Evolutionary conservation across 2,797 vertebrate genomes (phyloP).

Genomic region (Peromyscus eremicus): DNA sequence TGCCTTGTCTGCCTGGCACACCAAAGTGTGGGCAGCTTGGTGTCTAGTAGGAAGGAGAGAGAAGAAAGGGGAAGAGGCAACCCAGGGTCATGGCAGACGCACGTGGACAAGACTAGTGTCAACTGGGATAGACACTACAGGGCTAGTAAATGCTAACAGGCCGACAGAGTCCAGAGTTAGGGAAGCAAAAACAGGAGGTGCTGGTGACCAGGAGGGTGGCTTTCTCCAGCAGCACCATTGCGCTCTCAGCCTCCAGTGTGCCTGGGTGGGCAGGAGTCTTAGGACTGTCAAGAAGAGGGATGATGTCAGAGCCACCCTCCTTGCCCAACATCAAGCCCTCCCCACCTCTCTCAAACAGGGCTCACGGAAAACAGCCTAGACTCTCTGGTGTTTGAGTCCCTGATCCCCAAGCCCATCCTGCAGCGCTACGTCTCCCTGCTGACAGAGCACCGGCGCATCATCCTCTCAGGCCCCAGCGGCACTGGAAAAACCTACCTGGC

Average conservation of each 20-base stretch:
- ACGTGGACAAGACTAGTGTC: background rate
- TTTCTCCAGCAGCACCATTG: background rate
- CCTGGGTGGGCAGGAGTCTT: background rate
- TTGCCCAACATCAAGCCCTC: background rate
- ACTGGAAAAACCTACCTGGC: conserved; percentile 98
- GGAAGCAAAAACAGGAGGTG: background rate
- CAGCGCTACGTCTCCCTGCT: conserved; percentile 97
- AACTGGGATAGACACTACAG: background rate
- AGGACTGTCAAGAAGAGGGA: background rate
- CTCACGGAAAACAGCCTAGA: conserved; percentile 93
- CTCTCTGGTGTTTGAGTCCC: conserved; percentile 94
- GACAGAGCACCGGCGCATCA: conserved; percentile 95
- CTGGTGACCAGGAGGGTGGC: background rate
- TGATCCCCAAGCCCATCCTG: conserved; percentile 97
- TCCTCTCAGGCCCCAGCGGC: conserved; percentile 97
- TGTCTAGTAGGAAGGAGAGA: background rate
- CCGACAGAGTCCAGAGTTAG: background rate
- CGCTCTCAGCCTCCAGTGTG: background rate
- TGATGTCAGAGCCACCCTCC: background rate
- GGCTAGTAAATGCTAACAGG: background rate
- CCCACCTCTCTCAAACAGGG: conserved; percentile 87
- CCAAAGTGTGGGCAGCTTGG: background rate
- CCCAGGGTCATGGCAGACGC: background rate
- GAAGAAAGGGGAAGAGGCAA: background rate
- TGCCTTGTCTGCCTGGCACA: background rate